Evolutionary conservation across 30 jellyfish, hydroid and myxozoan species (phyloP).

Genomic region (Haliclystus octoradiatus): DNA sequence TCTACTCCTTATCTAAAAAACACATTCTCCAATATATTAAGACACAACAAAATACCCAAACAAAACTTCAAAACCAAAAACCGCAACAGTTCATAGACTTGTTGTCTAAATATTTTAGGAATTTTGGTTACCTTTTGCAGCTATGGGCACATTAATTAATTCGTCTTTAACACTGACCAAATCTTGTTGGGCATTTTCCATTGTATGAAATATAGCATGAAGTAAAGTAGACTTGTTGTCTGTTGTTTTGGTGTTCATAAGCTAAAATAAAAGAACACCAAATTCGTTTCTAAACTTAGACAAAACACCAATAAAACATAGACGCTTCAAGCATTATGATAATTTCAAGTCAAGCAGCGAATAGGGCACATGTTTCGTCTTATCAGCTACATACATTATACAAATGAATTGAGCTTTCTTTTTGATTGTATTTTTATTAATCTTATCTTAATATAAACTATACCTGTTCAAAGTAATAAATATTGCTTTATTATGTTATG

Average conservation of each 20-base stretch:
- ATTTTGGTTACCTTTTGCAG: constrained; percentile 69
- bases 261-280: constrained; percentile 21
- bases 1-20: neutral
- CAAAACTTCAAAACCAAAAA: neutral
- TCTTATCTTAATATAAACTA: too few relatives aligned
- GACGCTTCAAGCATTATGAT: too few relatives aligned
- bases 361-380: too few relatives aligned
- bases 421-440: too few relatives aligned
- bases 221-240: constrained; percentile 84
- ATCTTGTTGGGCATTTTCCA: constrained; percentile 49
- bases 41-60: neutral
- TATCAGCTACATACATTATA: too few relatives aligned
- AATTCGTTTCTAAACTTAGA: too few relatives aligned
- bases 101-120: neutral
- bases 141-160: constrained; percentile 50
- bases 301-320: too few relatives aligned
- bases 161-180: constrained; percentile 63
- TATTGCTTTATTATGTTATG: too few relatives aligned
- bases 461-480: too few relatives aligned
- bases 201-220: constrained; percentile 59
- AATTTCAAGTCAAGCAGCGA: too few relatives aligned
- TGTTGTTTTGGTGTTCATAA: constrained; percentile 65
- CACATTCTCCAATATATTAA: neutral
- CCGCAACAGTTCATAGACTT: neutral
- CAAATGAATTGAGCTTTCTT: too few relatives aligned